phyloP scores from a whole-genome alignment of 2,888 invertebrate genomes.

The Pristionchus entomophagus region DNA sequence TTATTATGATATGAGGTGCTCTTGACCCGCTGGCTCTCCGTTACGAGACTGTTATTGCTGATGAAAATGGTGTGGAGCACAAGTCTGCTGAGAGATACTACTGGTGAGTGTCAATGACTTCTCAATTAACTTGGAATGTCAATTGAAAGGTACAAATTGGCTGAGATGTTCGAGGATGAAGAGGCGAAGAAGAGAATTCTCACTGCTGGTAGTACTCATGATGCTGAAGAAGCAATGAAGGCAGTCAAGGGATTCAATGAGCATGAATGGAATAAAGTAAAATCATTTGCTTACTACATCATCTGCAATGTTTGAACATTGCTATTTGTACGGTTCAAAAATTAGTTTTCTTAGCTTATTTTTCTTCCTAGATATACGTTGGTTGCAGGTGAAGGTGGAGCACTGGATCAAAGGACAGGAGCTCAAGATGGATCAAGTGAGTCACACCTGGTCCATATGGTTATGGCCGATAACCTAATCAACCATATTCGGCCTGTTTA shows the following conservation, averaged over 20 bases:
- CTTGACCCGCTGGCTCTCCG: slow-evolving; percentile 63
- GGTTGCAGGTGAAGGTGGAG: slow-evolving; percentile 59
- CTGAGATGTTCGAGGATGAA: slow-evolving; percentile 65
- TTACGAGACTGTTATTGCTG: slow-evolving; percentile 61
- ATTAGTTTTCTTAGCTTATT: too few relatives aligned
- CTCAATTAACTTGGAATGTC: neutral
- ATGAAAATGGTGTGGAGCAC: slow-evolving; percentile 63
- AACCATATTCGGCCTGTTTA: too few relatives aligned
- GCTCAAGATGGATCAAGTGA: slow-evolving; percentile 65
- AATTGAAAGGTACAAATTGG: slow-evolving; percentile 66
- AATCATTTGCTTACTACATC: neutral
- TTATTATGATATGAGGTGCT: slow-evolving; percentile 49
- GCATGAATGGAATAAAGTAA: slow-evolving; percentile 64
- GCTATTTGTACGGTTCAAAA: too few relatives aligned
- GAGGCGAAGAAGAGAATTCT: slow-evolving; percentile 61
- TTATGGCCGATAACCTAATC: too few relatives aligned
- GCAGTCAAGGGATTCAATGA: slow-evolving; percentile 67
- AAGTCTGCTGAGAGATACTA: slow-evolving; percentile 70
- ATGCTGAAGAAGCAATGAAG: slow-evolving; percentile 67
- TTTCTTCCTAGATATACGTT: too few relatives aligned
- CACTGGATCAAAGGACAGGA: slow-evolving; percentile 68
- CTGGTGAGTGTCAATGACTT: slow-evolving; percentile 52
- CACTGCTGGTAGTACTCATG: slow-evolving; percentile 52
- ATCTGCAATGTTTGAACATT: neutral
- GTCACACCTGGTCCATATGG: too few relatives aligned